Evolutionary conservation across 2,113 vertebrate species (phyloP).

Genomic region (Syrmaticus mikado): DNA sequence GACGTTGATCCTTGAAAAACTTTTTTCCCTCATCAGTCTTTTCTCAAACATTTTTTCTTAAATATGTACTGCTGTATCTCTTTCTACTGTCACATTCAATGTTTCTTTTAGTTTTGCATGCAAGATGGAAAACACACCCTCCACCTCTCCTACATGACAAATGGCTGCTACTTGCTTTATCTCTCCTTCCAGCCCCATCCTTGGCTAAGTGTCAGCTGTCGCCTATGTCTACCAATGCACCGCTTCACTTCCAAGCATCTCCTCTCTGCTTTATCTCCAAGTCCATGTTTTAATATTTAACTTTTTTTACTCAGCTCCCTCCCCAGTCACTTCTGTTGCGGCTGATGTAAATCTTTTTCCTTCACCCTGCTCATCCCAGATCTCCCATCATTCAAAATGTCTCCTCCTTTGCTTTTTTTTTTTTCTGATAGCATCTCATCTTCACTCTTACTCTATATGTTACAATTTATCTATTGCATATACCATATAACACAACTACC

Average conservation of each 20-base stretch:
- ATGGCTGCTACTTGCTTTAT: background rate
- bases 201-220: background rate
- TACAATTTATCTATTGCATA: background rate
- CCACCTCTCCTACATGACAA: background rate
- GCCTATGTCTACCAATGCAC: background rate
- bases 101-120: background rate
- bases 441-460: background rate
- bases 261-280: background rate
- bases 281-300: background rate
- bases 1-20: background rate
- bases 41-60: background rate
- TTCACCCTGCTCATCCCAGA: background rate
- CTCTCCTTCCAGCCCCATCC: background rate
- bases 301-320: background rate
- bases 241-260: background rate
- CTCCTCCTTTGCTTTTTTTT: background rate
- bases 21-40: background rate
- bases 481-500: background rate
- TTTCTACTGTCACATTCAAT: background rate
- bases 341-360: background rate
- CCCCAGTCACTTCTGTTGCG: background rate
- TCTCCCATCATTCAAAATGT: background rate
- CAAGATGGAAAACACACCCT: background rate
- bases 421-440: background rate
- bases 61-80: accelerated